These are phyloP conservation scores for Patella depressa DNA, from an alignment of 2,888 invertebrate species.

Conservation along the genomic window DNA sequence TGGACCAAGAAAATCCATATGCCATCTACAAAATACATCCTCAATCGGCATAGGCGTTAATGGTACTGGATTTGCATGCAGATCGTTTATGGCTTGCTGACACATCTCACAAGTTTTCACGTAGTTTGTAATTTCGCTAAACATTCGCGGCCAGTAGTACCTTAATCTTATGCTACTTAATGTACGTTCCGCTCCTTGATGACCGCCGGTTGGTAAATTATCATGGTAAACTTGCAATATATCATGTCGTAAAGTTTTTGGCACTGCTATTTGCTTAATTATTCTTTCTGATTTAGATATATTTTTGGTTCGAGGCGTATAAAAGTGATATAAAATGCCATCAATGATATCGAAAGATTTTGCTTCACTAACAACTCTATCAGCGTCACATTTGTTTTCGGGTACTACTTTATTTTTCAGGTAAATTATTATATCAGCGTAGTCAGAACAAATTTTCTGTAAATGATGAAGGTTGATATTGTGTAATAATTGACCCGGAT, in stretches of 20 bases:
- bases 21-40: no score
- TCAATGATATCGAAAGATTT: constrained; percentile 7
- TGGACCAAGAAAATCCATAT: no score
- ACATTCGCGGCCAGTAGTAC: constrained; percentile 31
- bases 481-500: not conserved
- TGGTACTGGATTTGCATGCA: constrained; percentile 26
- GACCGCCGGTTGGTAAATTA: constrained; percentile 21
- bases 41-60: constrained; percentile 33
- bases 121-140: constrained; percentile 25
- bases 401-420: not conserved
- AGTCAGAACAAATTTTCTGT: constrained; percentile 23
- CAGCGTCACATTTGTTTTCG: not conserved
- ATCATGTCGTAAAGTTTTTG: constrained; percentile 26
- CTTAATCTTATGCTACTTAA: constrained; percentile 22
- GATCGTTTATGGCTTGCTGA: constrained; percentile 24
- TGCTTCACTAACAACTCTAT: not conserved
- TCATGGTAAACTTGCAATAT: constrained; percentile 28
- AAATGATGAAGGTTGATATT: not conserved
- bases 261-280: constrained; percentile 18
- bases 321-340: constrained; percentile 15
- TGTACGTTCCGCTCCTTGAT: constrained; percentile 21
- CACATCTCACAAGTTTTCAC: constrained; percentile 29
- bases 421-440: not conserved
- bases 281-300: not conserved
- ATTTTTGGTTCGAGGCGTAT: constrained; percentile 22